phyloP scores from a whole-genome alignment of 2,888 invertebrate genomes.

The Automeris io region DNA sequence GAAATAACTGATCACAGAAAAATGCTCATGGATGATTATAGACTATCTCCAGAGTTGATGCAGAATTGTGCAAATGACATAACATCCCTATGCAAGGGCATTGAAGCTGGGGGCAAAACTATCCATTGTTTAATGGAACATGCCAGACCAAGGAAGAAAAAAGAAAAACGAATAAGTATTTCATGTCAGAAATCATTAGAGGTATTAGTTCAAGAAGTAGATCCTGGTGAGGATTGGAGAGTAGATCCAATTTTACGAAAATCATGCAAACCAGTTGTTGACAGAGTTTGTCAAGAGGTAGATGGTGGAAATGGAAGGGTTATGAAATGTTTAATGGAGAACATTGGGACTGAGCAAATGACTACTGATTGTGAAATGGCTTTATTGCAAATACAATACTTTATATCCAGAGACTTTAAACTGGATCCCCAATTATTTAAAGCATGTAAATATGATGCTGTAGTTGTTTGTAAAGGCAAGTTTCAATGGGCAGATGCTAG shows the following conservation, averaged over 20 bases:
- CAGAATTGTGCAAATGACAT: conserved; percentile 92
- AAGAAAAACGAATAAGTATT: conserved; percentile 80
- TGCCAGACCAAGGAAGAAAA: conserved; percentile 80
- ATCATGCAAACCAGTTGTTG: conserved; percentile 91
- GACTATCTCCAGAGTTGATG: conserved; percentile 95
- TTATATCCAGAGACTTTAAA: conserved; percentile 96
- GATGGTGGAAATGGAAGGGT: conserved; percentile 87
- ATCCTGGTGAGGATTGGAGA: conserved; percentile 96
- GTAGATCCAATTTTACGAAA: conserved; percentile 93
- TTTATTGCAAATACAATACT: conserved; percentile 97
- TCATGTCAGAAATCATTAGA: conserved; percentile 88
- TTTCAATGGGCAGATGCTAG: conserved; percentile 83
- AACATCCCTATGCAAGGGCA: conserved; percentile 82
- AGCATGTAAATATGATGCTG: conserved; percentile 92
- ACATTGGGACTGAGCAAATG: conserved; percentile 90
- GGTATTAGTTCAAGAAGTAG: conserved; percentile 88
- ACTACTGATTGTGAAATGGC: conserved; percentile 92
- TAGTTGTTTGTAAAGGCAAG: conserved; percentile 86
- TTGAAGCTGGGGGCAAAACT: conserved; percentile 90
- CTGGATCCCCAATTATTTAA: conserved; percentile 92
- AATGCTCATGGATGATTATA: conserved; percentile 94
- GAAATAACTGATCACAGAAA: conserved; percentile 95
- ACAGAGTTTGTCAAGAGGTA: conserved; percentile 83
- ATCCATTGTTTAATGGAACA: conserved; percentile 97
- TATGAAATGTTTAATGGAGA: conserved; percentile 96